Percentiles rank a stretch among this genome's conserved stretches.
Conservation (phyloP, 1,140 invertebrate species). For the Drosophila kikkawai region DNA sequence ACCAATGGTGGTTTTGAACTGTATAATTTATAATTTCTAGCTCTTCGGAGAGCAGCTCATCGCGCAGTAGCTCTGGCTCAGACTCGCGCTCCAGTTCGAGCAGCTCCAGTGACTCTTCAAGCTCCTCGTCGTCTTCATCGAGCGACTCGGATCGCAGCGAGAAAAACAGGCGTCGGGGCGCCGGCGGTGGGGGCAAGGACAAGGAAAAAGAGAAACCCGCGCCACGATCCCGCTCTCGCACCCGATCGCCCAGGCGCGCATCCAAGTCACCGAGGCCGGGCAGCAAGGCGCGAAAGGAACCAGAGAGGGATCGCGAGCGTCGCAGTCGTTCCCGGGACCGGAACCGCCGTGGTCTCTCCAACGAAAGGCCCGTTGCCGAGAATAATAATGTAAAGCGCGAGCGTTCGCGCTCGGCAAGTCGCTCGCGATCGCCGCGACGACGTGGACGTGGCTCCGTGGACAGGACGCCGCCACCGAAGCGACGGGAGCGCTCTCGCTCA, state of each 20-base stretch:
- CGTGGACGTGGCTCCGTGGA: conserved; percentile 76
- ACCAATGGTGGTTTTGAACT: not conserved
- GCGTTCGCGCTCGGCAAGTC: conserved; percentile 65
- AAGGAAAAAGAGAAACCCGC: conserved; percentile 66
- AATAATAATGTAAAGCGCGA: conserved; percentile 68
- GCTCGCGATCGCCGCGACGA: conserved; percentile 74
- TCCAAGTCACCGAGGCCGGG: conserved; percentile 80
- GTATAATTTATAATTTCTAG: conserved; percentile 28
- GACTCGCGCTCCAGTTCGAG: conserved; percentile 91
- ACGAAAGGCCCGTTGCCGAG: conserved; percentile 44
- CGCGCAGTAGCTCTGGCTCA: conserved; percentile 91
- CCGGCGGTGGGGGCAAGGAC: conserved; percentile 85
- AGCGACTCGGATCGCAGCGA: conserved; percentile 84
- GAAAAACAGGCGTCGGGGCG: conserved; percentile 81
- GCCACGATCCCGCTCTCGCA: conserved; percentile 38
- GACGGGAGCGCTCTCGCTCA: conserved; percentile 87
- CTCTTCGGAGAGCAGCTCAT: conserved; percentile 88
- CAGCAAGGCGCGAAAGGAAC: conserved; percentile 71
- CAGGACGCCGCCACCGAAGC: conserved; percentile 68
- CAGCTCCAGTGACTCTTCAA: conserved; percentile 88
- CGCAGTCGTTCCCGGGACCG: conserved; percentile 59
- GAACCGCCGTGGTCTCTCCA: conserved; percentile 51
- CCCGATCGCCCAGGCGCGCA: conserved; percentile 85
- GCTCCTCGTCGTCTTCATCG: conserved; percentile 87
- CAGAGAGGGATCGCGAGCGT: conserved; percentile 62